Base-by-base conservation (phyloP, 2,113 vertebrate genomes). In the Tinamus guttatus region DNA sequence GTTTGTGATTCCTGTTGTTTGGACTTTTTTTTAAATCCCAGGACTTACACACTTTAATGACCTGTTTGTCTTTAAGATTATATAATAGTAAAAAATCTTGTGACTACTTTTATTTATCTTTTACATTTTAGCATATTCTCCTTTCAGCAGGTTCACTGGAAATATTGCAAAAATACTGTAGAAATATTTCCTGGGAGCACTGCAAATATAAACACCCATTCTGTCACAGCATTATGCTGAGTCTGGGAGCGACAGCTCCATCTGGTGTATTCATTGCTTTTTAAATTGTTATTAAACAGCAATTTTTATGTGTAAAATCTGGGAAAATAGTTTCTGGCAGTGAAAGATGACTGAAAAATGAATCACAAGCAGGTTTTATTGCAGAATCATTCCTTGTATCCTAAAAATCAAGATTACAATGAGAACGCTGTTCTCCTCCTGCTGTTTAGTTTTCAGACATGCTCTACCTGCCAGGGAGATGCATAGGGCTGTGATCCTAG, bases 241-340 rank as follows among this genome's bases (percentile, higher is more conserved):
- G 86, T 56, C 52, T 85, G 96, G 94, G 80, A 89, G 65, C 7
- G 27, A 96, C 94, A 97, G 94, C 92, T 94, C 96, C 96, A 97
- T 94, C 95, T 97, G 96, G 65, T 94, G 85, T 85, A 73, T 36
- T 77, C 14, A 60, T 59, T 64, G 83, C 82, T 67, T 92, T 40
- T 45, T 25, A 59, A 86, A 12, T 58, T 58, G 63, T 81, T 90
- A 81, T 79, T 90, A 93, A 95, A 94, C 65, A 81, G 58, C 43
- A 83, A 93, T 34, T 93, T 43, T 89, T 52, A 27, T 2, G 38
- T 30, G 12, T 30, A 79, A 93, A 93, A 90, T 32, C 5, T 25
- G 71, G 41, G 4, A 38, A 81, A 89, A 93, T 9, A 51, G 54
- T 59, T 79, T 89, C 59, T 69, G 49, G 65, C 54, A 85, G 65